phyloP scores from a whole-genome alignment of 53 echinoderm and acorn worm genomes.

The Stichopus horrens region DNA sequence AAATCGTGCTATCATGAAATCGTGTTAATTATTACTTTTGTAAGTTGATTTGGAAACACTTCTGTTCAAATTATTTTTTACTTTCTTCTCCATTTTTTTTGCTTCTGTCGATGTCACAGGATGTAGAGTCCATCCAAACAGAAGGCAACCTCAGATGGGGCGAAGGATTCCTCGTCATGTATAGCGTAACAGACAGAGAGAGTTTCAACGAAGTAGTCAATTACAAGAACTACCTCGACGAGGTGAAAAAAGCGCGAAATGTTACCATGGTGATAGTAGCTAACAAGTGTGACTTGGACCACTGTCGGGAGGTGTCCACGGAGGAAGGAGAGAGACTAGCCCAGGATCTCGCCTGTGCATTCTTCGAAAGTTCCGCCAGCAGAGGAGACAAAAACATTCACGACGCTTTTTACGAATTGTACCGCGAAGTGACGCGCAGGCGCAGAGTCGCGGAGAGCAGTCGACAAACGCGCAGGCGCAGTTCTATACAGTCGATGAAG shows the following conservation, averaged over 20 bases:
- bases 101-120: conserved; percentile 49
- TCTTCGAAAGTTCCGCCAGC: conserved; percentile 87
- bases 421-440: conserved; percentile 83
- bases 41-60: background rate
- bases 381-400: conserved; percentile 72
- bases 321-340: conserved; percentile 93
- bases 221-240: conserved; percentile 84
- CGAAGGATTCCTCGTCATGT: conserved; percentile 90
- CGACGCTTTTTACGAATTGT: conserved; percentile 90
- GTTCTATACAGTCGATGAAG: conserved; percentile 97
- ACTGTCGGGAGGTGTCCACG: conserved; percentile 75
- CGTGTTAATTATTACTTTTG: too few species aligned
- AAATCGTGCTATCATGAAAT: too few species aligned
- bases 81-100: background rate
- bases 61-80: background rate
- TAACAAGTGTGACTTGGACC: conserved; percentile 90
- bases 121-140: conserved; percentile 73
- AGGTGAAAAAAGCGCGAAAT: conserved; percentile 87
- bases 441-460: conserved; percentile 63
- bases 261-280: conserved; percentile 89
- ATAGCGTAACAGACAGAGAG: conserved; percentile 90
- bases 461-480: conserved; percentile 74
- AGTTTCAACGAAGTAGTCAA: conserved; percentile 80
- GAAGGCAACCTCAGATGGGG: conserved; percentile 98
- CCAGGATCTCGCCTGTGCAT: conserved; percentile 87